phyloP scores from a whole-genome alignment of 2,797 vertebrate species.

The Aselliscus stoliczkanus region DNA sequence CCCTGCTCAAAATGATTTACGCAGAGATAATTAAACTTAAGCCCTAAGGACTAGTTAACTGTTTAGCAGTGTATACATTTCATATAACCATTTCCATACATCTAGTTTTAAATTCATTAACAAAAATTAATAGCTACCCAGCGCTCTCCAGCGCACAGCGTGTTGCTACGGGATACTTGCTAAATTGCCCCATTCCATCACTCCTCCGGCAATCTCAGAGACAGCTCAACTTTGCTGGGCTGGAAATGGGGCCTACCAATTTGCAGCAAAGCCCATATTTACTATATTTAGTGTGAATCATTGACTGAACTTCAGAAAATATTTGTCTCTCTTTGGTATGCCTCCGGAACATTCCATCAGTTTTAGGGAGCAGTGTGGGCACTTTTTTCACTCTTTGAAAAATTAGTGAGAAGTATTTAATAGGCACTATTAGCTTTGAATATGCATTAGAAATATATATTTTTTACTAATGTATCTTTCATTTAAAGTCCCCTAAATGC shows the following conservation, averaged over 20 bases:
- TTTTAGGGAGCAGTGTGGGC: slow-evolving; percentile 2
- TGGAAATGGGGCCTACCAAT: slow-evolving; percentile 51
- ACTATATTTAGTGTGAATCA: slow-evolving; percentile 60
- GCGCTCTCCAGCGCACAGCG: slow-evolving; percentile 64
- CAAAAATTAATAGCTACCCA: slow-evolving; percentile 81
- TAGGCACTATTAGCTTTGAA: slow-evolving; percentile 39
- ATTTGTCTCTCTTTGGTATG: slow-evolving; percentile 33
- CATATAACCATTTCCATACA: slow-evolving; percentile 81
- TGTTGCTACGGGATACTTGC: slow-evolving; percentile 54
- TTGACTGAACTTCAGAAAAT: slow-evolving; percentile 65
- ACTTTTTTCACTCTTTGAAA: slow-evolving; percentile 10
- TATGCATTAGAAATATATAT: slow-evolving; percentile 50
- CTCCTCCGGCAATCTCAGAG: slow-evolving; percentile 47
- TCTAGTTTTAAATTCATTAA: slow-evolving; percentile 85
- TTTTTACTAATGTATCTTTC: slow-evolving; percentile 29
- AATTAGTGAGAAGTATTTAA: slow-evolving; percentile 5
- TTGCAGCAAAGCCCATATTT: slow-evolving; percentile 51
- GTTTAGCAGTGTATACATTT: slow-evolving; percentile 83
- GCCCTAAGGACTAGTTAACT: slow-evolving; percentile 84
- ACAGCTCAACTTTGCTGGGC: slow-evolving; percentile 69
- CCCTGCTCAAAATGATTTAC: slow-evolving; percentile 80
- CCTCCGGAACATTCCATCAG: slow-evolving; percentile 38
- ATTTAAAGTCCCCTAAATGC: slow-evolving; percentile 11
- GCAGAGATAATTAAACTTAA: slow-evolving; percentile 80
- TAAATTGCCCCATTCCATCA: slow-evolving; percentile 78